phyloP scores from a whole-genome alignment of 2,113 vertebrate species.

The Bucco capensis region DNA sequence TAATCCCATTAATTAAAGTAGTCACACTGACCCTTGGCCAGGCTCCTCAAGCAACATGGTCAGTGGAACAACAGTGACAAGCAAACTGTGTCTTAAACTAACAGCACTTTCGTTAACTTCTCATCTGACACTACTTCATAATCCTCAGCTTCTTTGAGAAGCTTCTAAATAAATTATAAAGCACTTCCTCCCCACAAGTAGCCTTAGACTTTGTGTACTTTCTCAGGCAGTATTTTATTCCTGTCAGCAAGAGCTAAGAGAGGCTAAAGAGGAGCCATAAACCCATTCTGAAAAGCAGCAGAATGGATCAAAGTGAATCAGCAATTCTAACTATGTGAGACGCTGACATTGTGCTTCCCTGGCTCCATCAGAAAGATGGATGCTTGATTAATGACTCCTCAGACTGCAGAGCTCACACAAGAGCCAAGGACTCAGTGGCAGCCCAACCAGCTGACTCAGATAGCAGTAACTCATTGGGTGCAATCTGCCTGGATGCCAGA shows the following conservation, averaged over 20 bases:
- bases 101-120: background rate
- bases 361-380: slow-evolving; percentile 21
- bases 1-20: background rate
- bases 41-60: rapidly evolving
- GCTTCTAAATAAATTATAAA: background rate
- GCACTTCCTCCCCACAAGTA: background rate
- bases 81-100: background rate
- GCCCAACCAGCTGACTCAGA: slow-evolving; percentile 13
- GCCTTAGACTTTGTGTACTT: background rate
- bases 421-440: background rate
- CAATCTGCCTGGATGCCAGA: background rate
- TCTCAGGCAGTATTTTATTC: background rate
- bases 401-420: background rate
- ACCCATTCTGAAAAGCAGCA: background rate
- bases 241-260: background rate
- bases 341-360: background rate
- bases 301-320: background rate
- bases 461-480: background rate
- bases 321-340: slow-evolving; percentile 6
- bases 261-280: background rate
- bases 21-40: background rate
- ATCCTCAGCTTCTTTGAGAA: background rate
- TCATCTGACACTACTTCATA: background rate
- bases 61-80: background rate
- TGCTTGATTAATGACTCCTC: slow-evolving; percentile 20